A percentile compares a stretch with the other conserved stretches of the same genome.
These are phyloP conservation scores for Chaetophractus vellerosus DNA, from an alignment of 2,797 vertebrate genomes.

Conservation along the genomic window DNA sequence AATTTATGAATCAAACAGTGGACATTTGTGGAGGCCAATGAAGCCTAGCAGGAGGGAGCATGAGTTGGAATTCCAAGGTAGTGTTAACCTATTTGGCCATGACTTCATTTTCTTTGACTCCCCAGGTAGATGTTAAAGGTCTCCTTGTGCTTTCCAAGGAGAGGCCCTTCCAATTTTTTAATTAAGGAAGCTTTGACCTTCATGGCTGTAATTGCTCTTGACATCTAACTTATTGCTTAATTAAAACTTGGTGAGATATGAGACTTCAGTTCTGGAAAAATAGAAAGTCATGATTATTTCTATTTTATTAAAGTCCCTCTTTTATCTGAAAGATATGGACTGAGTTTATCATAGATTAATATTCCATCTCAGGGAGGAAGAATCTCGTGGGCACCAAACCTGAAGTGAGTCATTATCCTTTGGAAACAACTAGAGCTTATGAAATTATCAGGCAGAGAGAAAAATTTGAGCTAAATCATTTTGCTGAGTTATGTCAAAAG, in stretches of 20 bases:
- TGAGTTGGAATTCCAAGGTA: background rate
- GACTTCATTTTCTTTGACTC: slow-evolving; percentile 33
- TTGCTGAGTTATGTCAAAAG: slow-evolving; percentile 70
- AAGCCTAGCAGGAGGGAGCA: background rate
- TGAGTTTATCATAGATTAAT: slow-evolving; percentile 18
- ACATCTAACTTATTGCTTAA: slow-evolving; percentile 82
- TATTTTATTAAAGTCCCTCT: slow-evolving; percentile 56
- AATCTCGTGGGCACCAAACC: slow-evolving; percentile 18
- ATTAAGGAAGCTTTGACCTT: slow-evolving; percentile 81
- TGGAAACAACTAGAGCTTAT: slow-evolving; percentile 50
- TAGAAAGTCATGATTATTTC: slow-evolving; percentile 51
- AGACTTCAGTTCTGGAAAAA: slow-evolving; percentile 62
- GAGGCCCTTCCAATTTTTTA: slow-evolving; percentile 74
- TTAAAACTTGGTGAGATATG: slow-evolving; percentile 77
- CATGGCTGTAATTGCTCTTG: slow-evolving; percentile 79
- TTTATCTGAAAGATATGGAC: slow-evolving; percentile 58
- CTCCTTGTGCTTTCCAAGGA: slow-evolving; percentile 48
- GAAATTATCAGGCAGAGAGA: slow-evolving; percentile 46
- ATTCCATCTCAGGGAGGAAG: slow-evolving; percentile 2
- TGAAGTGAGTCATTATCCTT: slow-evolving; percentile 63
- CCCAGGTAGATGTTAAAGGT: slow-evolving; percentile 22
- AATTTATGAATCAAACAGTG: background rate
- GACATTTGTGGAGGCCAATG: background rate
- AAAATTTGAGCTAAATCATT: slow-evolving; percentile 27
- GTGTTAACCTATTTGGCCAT: background rate